Base-by-base conservation (phyloP, 1,140 invertebrate genomes). In the Oncopodura yosiiana region DNA sequence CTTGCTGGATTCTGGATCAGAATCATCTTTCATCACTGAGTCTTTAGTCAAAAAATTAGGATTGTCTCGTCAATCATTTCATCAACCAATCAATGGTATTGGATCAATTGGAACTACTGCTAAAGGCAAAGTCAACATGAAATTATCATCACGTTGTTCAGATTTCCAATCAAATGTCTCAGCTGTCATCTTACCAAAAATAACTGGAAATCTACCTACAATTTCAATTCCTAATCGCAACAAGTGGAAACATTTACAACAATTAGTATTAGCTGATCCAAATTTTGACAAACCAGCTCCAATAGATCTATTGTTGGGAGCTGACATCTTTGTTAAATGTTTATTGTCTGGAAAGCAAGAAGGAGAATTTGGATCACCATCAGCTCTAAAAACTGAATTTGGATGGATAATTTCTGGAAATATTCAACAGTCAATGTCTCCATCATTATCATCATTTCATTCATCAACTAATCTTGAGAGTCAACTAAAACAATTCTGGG, bases 291-390 rank as follows among this genome's bases (percentile, higher is more conserved):
- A 57, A 24, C 58, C 65, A 5, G 36, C 34, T 0, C 21, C 49
- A 36, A 55, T 68, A 16, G 66, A 70, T 53, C 41, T 62, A 9
- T 51, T 69, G 14, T 41, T 70, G 16, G 66, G 66, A n/a, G 56
- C 58, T 2, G 61, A 59, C 27, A 9, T 61, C 8, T 67, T 65
- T 46, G 66, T 58, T 41, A 27, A 63, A 2, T 21, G 69, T 66
- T 67, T 39, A 3, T 0, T 3, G 2, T 26, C 11, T 32, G 67
- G 64, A 61, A 41, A 58, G 53, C 32, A 56, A 62, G 26, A 32
- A 51, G n/a, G 56, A 57, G 32, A 62, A 51, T 5, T 14, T 39
- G 16, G 44, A 14, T 3, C 57, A 41, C 64, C 57, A 9, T 45
- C 48, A 4, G 38, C 12, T 4, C 53, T 57, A 2, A n/a, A 58